Evolutionary conservation across 2,113 vertebrate species (phyloP).

Genomic region (Cebidichthys violaceus): DNA sequence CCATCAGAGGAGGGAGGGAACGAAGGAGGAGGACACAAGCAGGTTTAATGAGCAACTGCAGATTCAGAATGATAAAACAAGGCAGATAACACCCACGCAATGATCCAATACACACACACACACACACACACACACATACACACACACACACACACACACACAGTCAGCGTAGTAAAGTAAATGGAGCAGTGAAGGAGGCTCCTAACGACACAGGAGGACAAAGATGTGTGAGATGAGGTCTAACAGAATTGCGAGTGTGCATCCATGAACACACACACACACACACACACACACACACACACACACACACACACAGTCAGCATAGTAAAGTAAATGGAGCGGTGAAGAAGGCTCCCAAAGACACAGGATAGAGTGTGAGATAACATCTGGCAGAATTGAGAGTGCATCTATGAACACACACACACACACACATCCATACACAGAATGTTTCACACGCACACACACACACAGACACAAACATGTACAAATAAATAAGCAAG

Average conservation of each 20-base stretch:
- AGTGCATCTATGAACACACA: constrained; percentile 21
- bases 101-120: constrained; percentile 27
- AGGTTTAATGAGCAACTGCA: constrained; percentile 59
- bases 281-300: constrained; percentile 30
- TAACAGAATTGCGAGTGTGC: constrained; percentile 12
- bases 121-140: constrained; percentile 26
- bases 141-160: constrained; percentile 20
- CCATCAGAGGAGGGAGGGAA: constrained; percentile 1
- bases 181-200: constrained; percentile 50
- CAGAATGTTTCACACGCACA: not conserved
- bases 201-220: constrained; percentile 43
- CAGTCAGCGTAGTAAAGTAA: constrained; percentile 47
- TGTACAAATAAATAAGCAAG: not conserved
- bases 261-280: constrained; percentile 26
- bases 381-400: constrained; percentile 15
- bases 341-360: constrained; percentile 38
- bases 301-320: constrained; percentile 25
- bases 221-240: constrained; percentile 39
- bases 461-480: not conserved
- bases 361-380: constrained; percentile 45
- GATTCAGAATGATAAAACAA: constrained; percentile 47
- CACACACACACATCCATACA: constrained; percentile 12
- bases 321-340: constrained; percentile 58
- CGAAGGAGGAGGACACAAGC: constrained; percentile 29
- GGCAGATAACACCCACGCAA: constrained; percentile 35